Evolutionary conservation across 2,888 invertebrate species (phyloP), one percentile per base, ranked within the genome.

Genomic region (Eupithecia subfuscata): DNA sequence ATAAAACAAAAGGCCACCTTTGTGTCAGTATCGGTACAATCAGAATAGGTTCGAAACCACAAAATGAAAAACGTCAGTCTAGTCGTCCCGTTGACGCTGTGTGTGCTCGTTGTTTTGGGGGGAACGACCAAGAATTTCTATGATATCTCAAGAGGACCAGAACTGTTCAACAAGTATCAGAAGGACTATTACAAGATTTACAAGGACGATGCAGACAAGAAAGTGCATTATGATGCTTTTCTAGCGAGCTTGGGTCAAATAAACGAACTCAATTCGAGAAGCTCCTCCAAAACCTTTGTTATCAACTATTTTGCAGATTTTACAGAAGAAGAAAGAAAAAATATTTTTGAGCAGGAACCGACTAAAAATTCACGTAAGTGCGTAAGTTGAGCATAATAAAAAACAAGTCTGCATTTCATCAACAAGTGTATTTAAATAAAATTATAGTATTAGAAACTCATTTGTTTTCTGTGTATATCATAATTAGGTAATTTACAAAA

Each of bases 131-230:
- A 52, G 3, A 11, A 16, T 0, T 14, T n/a, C 0, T 34, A 43
- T 16, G 52, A 86, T 34, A 5, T 84, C 7, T 67, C 68, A 1
- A 78, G 86, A 2, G 85, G 84, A 1, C 79, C 79, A 7, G 37
- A 75, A 45, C 43, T 87, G 3, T 88, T 87, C 45, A 83, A 84
- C 40, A 78, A 85, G 16, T 87, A 84, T 71, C 79, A 83, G 0
- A 79, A 78, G 34, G 82, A 86, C 22, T 78, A 79, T 71, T 77
- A 83, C 18, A 85, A 78, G 74, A 65, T 75, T 1, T 87, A 87
- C 75, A 83, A 83, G 70, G 79, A 84, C 74, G 82, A 83, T 0
- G 82, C 73, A 0, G 87, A 87, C 37, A 82, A 77, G 70, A 70
- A 82, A 11, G 16, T 72, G 18, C 88, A 86, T 73, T 87, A 80